Base-by-base conservation (phyloP, 2,113 vertebrate species). In the Isichthys henryi region DNA sequence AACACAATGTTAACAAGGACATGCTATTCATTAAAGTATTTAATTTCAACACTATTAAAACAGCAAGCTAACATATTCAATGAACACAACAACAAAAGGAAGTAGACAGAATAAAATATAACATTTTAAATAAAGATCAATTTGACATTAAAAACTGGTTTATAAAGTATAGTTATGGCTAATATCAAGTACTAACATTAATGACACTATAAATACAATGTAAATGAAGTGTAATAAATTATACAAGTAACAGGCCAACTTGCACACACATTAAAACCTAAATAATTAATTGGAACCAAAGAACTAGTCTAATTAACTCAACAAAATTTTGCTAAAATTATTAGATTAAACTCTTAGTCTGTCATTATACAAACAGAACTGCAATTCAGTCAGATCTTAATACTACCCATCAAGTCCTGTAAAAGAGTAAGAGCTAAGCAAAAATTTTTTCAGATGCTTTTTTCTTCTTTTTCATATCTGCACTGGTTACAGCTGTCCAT, bases 391-490 rank as follows among this genome's bases (percentile, higher is more conserved):
- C 52, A 46, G 39, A 21, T 17, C 39, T 46, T 62, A 62, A 62
- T 43, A 23, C 17, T 62, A 46, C 19, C 53, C 86, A 88, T 27
- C 11, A 53, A 45, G 15, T 66, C 87, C 87, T 50, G 19, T 52
- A 82, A 77, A 53, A 15, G 13, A 77, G 48, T 43, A 31, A 49
- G 0, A 74, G 35, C 93, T 92, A 96, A 19, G 94, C 95, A 95
- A 96, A 96, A 49, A 96, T 95, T 80, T 97, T 97, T 80, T 96
- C 96, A 88, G 91, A 94, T 87, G 92, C 95, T 93, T 96, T 97
- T 7, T 97, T 94, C 92, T 96, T 99, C 88, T 96, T 96, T 91
- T 94, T 98, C 92, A 96, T 97, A 92, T 97, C 96, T 89, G 92
- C 85, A 93, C 95, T 96, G 91, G 95, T 95, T 52, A 98, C 93